Base-by-base conservation (phyloP, 30 jellyfish, hydroid and myxozoan species). In the Hydractinia echinata region DNA sequence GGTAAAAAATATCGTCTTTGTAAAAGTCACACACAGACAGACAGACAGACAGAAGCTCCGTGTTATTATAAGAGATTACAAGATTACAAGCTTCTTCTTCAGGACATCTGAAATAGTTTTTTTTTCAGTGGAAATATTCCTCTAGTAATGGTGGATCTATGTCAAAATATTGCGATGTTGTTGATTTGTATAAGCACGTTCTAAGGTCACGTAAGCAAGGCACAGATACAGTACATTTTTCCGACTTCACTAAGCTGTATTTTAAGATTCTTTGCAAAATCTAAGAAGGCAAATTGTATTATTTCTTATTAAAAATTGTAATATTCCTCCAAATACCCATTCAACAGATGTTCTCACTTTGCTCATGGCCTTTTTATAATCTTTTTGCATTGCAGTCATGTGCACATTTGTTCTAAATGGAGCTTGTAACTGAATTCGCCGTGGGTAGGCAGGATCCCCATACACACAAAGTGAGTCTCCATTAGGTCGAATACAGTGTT, bases 241-340 rank as follows among this genome's bases (percentile, higher is more conserved):
- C 94, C 96, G 49, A 88, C 94, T 7, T 82, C 72, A 77, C 85
- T 67, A 50, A 88, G 67, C 19, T 79, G 67, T 19, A 77, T 71
- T 67, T 88, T 82, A 20, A 81, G 77, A 72, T 81, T 87, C 55
- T 87, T 74, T 70, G 73, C 66, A 49, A 87, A 87, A 55, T 87
- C 96, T 11, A 64, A 16, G 73, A 73, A 81, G 20, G 78, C 78
- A 52, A 86, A 86, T 56, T 81, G n/a, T n/a, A n/a, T n/a, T n/a
- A n/a, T n/a, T n/a, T n/a, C n/a, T n/a, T n/a, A n/a, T n/a, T n/a
- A n/a, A n/a, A n/a, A n/a, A 86, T 52, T 68, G 52, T 8, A 61
- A 73, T 51, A 81, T 80, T 61, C 60, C 95, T 73, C 95, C 95
- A 79, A 85, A 85, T 44, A 13, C 95, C 95, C 68, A 85, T 66